Conservation (phyloP, 2,113 vertebrate species). For the Orientallactaga bullata region DNA sequence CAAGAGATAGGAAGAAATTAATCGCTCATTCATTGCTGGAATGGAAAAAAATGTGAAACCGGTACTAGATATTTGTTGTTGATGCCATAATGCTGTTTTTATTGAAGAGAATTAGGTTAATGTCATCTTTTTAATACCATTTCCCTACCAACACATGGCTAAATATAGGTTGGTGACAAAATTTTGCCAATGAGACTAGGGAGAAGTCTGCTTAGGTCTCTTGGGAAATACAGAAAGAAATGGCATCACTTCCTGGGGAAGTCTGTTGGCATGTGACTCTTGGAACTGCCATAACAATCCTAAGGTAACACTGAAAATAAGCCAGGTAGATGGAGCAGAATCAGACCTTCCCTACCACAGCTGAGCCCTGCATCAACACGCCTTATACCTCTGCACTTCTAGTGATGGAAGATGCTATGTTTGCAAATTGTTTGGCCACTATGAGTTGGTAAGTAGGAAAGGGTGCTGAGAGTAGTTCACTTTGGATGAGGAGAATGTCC, state of each 20-base stretch:
- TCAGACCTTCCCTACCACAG: not conserved
- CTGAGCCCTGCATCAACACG: not conserved
- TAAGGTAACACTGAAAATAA: not conserved
- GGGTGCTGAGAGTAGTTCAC: not conserved
- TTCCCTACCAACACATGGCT: not conserved
- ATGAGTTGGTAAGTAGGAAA: not conserved
- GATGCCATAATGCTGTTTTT: not conserved
- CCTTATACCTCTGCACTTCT: not conserved
- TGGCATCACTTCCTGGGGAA: not conserved
- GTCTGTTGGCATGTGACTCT: not conserved
- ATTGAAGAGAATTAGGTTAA: not conserved
- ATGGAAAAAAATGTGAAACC: not conserved
- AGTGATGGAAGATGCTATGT: not conserved
- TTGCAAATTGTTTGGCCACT: not conserved
- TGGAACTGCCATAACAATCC: not conserved
- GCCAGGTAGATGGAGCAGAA: not conserved
- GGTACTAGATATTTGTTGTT: not conserved
- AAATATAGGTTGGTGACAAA: not conserved
- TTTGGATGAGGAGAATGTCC: not conserved
- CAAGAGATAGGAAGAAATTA: not conserved
- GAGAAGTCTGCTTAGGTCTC: not conserved
- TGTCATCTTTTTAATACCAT: conserved; percentile 23
- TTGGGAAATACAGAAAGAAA: not conserved
- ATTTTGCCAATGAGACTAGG: not conserved
- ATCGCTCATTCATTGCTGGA: not conserved